Conservation (phyloP, 2,797 vertebrate genomes). For the Presbytis comata region DNA sequence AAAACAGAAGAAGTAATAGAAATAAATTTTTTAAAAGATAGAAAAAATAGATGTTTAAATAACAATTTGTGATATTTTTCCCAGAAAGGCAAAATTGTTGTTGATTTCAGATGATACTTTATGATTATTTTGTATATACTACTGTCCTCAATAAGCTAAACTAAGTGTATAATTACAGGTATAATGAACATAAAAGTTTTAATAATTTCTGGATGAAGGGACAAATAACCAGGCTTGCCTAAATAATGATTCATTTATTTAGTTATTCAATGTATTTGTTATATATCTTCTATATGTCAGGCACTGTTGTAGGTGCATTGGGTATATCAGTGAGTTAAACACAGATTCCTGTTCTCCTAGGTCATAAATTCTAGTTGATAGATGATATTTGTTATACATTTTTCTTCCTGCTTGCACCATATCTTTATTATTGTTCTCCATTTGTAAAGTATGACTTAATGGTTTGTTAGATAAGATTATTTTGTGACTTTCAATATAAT, state of each 20-base stretch:
- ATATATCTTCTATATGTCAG: background rate
- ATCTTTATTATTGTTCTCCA: background rate
- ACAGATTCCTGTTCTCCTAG: background rate
- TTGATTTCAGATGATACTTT: slow-evolving; percentile 8
- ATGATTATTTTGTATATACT: background rate
- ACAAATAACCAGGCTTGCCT: background rate
- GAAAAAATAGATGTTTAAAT: background rate
- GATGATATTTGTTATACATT: background rate
- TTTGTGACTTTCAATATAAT: slow-evolving; percentile 10
- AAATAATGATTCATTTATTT: background rate
- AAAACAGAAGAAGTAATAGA: background rate
- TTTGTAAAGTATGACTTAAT: background rate
- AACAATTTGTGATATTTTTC: background rate
- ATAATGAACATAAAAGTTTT: background rate
- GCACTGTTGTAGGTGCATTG: background rate
- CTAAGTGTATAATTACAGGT: background rate
- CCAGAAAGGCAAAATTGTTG: background rate
- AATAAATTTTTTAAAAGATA: background rate
- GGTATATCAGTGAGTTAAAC: background rate
- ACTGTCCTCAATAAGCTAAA: background rate
- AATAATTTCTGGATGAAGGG: background rate
- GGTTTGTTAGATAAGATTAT: background rate
- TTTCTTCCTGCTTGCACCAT: background rate
- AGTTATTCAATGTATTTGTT: background rate
- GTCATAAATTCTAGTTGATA: background rate